Evolutionary conservation across 1,140 invertebrate species (phyloP), one percentile per base, ranked within the genome.

Genomic region (Leptestheria dahalacensis): DNA sequence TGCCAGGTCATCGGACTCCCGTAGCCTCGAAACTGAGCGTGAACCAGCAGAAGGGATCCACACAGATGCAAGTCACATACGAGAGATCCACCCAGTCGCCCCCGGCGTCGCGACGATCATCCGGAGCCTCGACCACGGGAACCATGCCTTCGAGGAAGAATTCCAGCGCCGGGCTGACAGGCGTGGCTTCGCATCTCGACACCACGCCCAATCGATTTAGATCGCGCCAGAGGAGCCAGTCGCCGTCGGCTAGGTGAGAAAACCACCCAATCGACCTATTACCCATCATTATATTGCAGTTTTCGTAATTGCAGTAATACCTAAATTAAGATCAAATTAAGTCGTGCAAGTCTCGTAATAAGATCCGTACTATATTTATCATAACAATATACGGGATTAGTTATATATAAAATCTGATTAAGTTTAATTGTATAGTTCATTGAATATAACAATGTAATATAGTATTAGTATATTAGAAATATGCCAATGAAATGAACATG

Each of bases 111-210:
- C 58, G 58, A 0, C 58, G 58, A n/a, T 60, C 58, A 12, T 60
- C 58, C 25, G 58, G 58, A 4, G 58, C 58, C 49, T 52, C 48
- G 20, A 21, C 24, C 12, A 51, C 26, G 15, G 53, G 53, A 3
- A 52, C 49, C 9, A 52, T 41, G n/a, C 46, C 23, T n/a, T 53
- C 49, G 24, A 48, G 58, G 48, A 60, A 60, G 25, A 60, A 60
- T 20, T 60, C 58, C 3, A n/a, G 18, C 6, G 48, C 58, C 33
- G 58, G 58, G 29, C 21, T 49, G 49, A 12, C 18, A 20, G 23
- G 26, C 26, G 33, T 29, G 21, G 23, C 53, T 29, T 10, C 53
- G 15, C 20, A 25, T 21, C n/a, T 10, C 11, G 48, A n/a, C 9
- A n/a, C 48, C 10, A 15, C 53, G 26, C 2, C 53, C 1, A 55